phyloP scores from a whole-genome alignment of 2,113 vertebrate species.

The Chloebia gouldiae region DNA sequence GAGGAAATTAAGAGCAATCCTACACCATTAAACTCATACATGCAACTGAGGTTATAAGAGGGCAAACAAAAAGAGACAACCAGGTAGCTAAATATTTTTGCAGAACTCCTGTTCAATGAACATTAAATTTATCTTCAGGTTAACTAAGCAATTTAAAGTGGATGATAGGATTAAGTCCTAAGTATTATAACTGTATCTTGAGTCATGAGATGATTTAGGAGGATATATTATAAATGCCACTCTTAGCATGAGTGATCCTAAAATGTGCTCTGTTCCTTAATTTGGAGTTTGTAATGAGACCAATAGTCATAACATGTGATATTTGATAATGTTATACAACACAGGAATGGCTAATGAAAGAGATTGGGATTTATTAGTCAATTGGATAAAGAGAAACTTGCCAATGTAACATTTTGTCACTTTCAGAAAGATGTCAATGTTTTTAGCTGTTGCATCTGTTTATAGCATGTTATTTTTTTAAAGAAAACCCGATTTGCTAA shows the following conservation, averaged over 20 bases:
- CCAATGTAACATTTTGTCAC: not conserved
- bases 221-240: not conserved
- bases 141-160: not conserved
- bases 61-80: constrained; percentile 47
- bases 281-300: not conserved
- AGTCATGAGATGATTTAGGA: not conserved
- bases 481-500: not conserved
- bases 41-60: constrained; percentile 30
- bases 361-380: not conserved
- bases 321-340: not conserved
- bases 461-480: not conserved
- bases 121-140: constrained; percentile 21
- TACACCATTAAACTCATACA: constrained; percentile 51
- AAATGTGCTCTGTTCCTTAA: not conserved
- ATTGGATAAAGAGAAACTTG: not conserved
- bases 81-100: constrained; percentile 51
- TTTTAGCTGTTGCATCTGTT: not conserved
- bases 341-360: not conserved
- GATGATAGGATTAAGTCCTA: not conserved
- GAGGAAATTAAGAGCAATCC: constrained; percentile 75
- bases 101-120: not conserved
- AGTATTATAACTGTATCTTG: not conserved
- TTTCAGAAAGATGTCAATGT: not conserved
- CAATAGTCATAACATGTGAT: not conserved
- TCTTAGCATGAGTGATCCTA: not conserved